A percentile compares a stretch with the other conserved stretches of the same genome.
Evolutionary conservation across 2,888 invertebrate genomes (phyloP).

Genomic region (Platypus cylindrus): DNA sequence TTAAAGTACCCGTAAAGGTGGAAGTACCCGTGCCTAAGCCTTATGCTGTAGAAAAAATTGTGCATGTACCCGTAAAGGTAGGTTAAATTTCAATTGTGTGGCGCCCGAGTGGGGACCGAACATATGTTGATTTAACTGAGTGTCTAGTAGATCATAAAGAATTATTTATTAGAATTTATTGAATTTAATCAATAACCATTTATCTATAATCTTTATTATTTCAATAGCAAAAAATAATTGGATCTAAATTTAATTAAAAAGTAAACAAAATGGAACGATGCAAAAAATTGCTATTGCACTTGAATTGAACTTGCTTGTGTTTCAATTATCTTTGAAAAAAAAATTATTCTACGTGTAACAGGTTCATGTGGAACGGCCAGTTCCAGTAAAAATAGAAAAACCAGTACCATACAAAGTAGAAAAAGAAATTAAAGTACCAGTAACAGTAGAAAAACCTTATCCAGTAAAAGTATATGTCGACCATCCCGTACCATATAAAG

Average conservation of each 20-base stretch:
- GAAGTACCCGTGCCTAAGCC: conserved; percentile 51
- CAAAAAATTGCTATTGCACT: too few species aligned
- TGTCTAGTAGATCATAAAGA: too few species aligned
- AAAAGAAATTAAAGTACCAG: conserved; percentile 47
- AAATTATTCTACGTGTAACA: too few species aligned
- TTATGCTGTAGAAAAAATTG: conserved; percentile 54
- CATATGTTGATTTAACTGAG: background rate
- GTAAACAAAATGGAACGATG: too few species aligned
- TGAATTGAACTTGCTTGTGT: too few species aligned
- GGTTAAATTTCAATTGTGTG: too few species aligned
- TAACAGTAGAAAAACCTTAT: conserved; percentile 47
- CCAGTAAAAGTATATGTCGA: conserved; percentile 40
- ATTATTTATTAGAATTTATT: too few species aligned
- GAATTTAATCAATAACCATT: too few species aligned
- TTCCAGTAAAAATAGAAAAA: conserved; percentile 23
- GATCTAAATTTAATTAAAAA: too few species aligned
- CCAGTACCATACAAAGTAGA: conserved; percentile 53
- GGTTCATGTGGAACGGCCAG: conserved; percentile 11
- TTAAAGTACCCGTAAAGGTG: conserved; percentile 53
- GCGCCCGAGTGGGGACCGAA: background rate
- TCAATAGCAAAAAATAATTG: too few species aligned
- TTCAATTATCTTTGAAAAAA: too few species aligned
- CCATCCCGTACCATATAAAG: conserved; percentile 43
- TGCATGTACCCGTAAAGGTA: conserved; percentile 23
- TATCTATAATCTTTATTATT: too few species aligned